phyloP scores from a whole-genome alignment of 2,797 vertebrate genomes.

The Gallinago nigripennis region DNA sequence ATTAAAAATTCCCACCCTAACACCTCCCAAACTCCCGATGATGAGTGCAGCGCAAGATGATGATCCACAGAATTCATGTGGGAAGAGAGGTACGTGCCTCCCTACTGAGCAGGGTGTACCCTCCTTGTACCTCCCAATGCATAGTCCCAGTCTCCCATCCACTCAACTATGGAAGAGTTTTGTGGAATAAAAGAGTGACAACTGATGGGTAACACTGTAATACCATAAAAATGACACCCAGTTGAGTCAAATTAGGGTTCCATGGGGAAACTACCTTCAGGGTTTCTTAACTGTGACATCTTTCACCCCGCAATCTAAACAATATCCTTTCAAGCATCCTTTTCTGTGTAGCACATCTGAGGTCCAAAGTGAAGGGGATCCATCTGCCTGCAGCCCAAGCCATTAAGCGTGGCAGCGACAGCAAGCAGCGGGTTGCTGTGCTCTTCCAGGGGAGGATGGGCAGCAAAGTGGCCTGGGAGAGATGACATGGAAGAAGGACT shows the following conservation, averaged over 20 bases:
- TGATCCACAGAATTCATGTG: neutral
- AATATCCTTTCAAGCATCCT: neutral
- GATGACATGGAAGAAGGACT: neutral
- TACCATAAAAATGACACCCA: neutral
- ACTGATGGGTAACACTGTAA: neutral
- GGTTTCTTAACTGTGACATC: neutral
- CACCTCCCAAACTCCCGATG: neutral
- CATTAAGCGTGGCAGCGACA: accelerated
- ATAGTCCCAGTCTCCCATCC: neutral
- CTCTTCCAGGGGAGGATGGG: neutral
- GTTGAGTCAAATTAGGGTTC: neutral
- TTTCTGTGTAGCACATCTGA: neutral
- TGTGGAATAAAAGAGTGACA: neutral
- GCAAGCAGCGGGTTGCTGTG: neutral
- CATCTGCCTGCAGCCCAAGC: neutral
- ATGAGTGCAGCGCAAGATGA: neutral
- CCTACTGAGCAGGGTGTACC: accelerated
- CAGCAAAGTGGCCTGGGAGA: neutral
- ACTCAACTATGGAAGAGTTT: neutral
- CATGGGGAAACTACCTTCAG: neutral
- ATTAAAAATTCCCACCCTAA: neutral
- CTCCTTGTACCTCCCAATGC: neutral
- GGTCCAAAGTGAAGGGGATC: accelerated
- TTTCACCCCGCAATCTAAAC: neutral
- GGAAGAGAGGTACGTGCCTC: neutral